A percentile compares a stretch with the other conserved stretches of the same genome.
These are phyloP conservation scores for Meandrina meandrites DNA, from an alignment of 92 coral and sea anemone species.

Conservation along the genomic window DNA sequence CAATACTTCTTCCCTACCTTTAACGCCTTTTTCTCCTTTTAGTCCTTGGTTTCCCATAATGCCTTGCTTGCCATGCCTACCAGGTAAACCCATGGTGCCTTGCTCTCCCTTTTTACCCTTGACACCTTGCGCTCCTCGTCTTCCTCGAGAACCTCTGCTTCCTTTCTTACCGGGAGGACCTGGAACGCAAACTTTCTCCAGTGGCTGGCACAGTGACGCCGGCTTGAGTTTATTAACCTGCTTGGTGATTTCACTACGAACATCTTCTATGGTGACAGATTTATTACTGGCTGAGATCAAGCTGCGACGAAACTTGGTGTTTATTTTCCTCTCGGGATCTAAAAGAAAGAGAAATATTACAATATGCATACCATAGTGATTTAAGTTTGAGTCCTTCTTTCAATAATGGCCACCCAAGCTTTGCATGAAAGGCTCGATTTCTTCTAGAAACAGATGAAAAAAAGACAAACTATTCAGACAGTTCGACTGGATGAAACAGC, in stretches of 20 bases:
- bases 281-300: neutral
- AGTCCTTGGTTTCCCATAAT: constrained; percentile 1
- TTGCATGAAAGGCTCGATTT: no score
- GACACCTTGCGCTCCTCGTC: constrained; percentile 21
- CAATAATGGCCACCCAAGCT: no score
- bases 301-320: constrained; percentile 17
- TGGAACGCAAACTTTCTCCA: constrained; percentile 11
- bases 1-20: neutral
- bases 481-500: no score
- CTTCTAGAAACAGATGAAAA: no score
- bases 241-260: neutral
- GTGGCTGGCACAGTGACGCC: constrained; percentile 1
- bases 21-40: constrained; percentile 11
- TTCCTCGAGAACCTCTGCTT: constrained; percentile 18
- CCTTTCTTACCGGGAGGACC: constrained; percentile 23
- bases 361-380: no score
- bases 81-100: constrained; percentile 12
- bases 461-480: no score
- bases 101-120: constrained; percentile 18
- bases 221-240: neutral
- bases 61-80: constrained; percentile 23
- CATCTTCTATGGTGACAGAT: constrained; percentile 14
- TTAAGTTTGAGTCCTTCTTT: no score
- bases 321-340: neutral
- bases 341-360: neutral